Percentiles rank a stretch among this genome's conserved stretches.
Evolutionary conservation across 2,888 invertebrate species (phyloP).

Genomic region (Orchestes rusci): DNA sequence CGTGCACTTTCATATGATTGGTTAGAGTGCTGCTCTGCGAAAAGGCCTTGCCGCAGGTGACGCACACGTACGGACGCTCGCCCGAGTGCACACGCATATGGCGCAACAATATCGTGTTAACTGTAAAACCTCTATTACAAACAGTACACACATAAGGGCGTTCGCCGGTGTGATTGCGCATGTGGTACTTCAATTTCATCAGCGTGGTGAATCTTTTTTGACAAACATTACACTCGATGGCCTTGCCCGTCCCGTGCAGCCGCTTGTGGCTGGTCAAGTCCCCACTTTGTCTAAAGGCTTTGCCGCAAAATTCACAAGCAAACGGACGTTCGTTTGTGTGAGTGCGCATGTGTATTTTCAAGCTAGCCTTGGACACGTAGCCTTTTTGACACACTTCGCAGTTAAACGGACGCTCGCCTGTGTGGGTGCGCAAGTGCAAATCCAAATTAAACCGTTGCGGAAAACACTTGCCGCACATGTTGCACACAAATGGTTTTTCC

Average conservation of each 20-base stretch:
- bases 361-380: conserved; percentile 44
- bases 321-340: conserved; percentile 46
- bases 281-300: conserved; percentile 44
- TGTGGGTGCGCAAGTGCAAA: conserved; percentile 43
- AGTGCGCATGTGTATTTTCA: conserved; percentile 46
- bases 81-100: conserved; percentile 46
- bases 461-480: conserved; percentile 43
- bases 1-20: conserved; percentile 44
- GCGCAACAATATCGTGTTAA: conserved; percentile 43
- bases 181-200: conserved; percentile 45
- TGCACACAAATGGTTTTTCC: conserved; percentile 43
- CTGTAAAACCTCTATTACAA: conserved; percentile 44
- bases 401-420: conserved; percentile 43
- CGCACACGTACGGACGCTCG: conserved; percentile 44
- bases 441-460: conserved; percentile 44
- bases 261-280: conserved; percentile 45
- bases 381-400: conserved; percentile 45
- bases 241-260: conserved; percentile 44
- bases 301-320: conserved; percentile 45
- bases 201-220: conserved; percentile 44
- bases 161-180: conserved; percentile 45
- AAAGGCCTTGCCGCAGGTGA: conserved; percentile 44
- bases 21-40: conserved; percentile 44
- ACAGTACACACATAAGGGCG: conserved; percentile 44
- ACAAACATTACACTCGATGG: conserved; percentile 44